A percentile compares a stretch with the other conserved stretches of the same genome.
These are phyloP conservation scores for Cebus imitator DNA, from an alignment of 2,113 vertebrate genomes.

Conservation along the genomic window DNA sequence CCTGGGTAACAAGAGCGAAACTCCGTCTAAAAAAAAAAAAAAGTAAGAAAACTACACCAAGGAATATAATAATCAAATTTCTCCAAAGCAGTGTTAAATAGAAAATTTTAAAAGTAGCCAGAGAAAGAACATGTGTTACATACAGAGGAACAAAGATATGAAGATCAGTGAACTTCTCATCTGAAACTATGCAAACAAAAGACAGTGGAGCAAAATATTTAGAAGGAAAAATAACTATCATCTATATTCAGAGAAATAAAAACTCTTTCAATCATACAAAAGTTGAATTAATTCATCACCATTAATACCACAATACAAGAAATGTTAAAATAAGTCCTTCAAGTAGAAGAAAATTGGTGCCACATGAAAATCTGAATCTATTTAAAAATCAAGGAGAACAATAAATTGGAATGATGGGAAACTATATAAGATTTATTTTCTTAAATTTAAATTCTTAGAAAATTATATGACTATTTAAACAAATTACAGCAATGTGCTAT, in stretches of 20 bases:
- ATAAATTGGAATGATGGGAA: neutral
- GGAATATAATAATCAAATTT: neutral
- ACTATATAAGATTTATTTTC: neutral
- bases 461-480: conserved; percentile 4
- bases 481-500: neutral
- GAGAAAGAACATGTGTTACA: neutral
- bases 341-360: neutral
- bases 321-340: neutral
- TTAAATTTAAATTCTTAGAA: neutral
- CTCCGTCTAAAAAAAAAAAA: no score
- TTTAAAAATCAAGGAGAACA: neutral
- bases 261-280: neutral
- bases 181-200: neutral
- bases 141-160: neutral
- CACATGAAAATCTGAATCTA: conserved; percentile 15
- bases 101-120: neutral
- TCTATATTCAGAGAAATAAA: neutral
- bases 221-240: neutral
- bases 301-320: neutral
- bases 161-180: neutral
- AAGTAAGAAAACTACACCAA: neutral
- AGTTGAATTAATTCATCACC: neutral
- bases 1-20: no score
- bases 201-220: neutral
- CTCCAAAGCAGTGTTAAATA: neutral